Percentiles rank a stretch among this genome's conserved stretches.
These are phyloP conservation scores for Julus scandinavius DNA, from an alignment of 2,888 invertebrate genomes.

Conservation along the genomic window DNA sequence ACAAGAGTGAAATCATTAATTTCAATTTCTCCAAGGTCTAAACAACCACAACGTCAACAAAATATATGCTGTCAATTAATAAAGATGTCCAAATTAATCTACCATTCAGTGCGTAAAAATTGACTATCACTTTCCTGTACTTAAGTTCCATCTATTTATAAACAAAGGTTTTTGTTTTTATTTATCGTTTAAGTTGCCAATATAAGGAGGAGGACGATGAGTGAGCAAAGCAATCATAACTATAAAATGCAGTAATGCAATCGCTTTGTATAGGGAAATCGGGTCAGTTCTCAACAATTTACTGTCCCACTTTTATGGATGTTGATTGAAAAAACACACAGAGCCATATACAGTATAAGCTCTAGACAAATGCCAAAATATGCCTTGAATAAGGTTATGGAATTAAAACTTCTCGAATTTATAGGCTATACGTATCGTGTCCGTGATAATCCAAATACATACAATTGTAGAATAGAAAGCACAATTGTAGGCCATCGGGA, in stretches of 20 bases:
- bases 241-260: neutral
- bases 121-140: neutral
- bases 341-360: slow-evolving; percentile 5
- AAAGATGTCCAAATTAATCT: neutral
- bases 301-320: neutral
- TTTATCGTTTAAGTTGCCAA: neutral
- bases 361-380: slow-evolving; percentile 8
- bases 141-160: neutral
- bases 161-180: slow-evolving; percentile 22
- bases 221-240: neutral
- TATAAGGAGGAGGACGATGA: neutral
- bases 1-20: neutral
- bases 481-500: neutral
- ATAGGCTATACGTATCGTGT: neutral
- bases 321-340: slow-evolving; percentile 13
- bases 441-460: slow-evolving; percentile 15
- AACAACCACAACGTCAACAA: neutral
- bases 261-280: neutral
- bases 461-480: neutral
- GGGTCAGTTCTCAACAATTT: slow-evolving; percentile 26
- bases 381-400: neutral
- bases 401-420: neutral
- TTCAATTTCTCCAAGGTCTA: neutral
- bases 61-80: neutral
- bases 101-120: slow-evolving; percentile 4